phyloP scores from a whole-genome alignment of 2,888 invertebrate species.

The Sinopyrophorus schimmeli region DNA sequence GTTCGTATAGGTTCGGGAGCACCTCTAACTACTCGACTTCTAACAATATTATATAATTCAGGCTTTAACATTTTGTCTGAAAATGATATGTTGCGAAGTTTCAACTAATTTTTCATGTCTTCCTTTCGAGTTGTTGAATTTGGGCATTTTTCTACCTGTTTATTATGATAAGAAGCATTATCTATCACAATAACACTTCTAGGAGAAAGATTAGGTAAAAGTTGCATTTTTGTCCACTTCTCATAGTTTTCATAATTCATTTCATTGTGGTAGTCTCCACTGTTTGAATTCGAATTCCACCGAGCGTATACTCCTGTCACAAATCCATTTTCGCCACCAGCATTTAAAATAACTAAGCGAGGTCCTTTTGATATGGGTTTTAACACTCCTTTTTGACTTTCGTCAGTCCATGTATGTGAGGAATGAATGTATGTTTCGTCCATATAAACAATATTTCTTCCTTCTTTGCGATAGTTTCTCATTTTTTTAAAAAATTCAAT shows the following conservation, averaged over 20 bases:
- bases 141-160: conserved; percentile 22
- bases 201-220: conserved; percentile 31
- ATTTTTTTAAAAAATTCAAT: conserved; percentile 19
- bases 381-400: background rate
- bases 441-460: conserved; percentile 28
- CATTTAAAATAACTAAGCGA: conserved; percentile 21
- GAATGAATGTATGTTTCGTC: conserved; percentile 33
- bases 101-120: conserved; percentile 33
- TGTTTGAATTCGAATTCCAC: background rate
- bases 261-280: background rate
- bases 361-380: conserved; percentile 35
- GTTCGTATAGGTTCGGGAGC: too few relatives aligned
- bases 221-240: conserved; percentile 17
- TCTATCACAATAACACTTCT: conserved; percentile 37
- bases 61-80: conserved; percentile 28
- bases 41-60: conserved; percentile 34
- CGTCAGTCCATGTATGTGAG: conserved; percentile 6
- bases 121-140: conserved; percentile 22
- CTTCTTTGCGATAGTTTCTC: conserved; percentile 22
- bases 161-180: conserved; percentile 36
- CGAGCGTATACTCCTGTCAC: background rate
- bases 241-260: conserved; percentile 5
- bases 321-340: conserved; percentile 2
- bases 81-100: conserved; percentile 20
- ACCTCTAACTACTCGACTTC: too few relatives aligned